These are phyloP conservation scores for Hemiscyllium ocellatum DNA, from an alignment of 2,113 vertebrate genomes.

Conservation along the genomic window DNA sequence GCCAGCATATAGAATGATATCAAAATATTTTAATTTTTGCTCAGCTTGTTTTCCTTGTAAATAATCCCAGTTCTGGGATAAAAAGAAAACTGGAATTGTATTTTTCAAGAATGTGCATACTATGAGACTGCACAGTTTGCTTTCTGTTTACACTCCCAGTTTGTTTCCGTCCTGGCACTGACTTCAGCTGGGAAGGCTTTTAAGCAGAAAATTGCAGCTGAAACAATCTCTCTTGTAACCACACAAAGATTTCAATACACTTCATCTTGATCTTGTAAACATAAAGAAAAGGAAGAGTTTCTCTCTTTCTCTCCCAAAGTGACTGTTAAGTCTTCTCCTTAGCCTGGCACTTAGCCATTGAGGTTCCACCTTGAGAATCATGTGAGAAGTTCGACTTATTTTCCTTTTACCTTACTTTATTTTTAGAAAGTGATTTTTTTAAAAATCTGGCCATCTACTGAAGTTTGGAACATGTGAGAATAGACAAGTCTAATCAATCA, in stretches of 20 bases:
- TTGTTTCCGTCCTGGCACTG: constrained; percentile 9
- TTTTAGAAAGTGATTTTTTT: neutral
- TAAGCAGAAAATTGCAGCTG: constrained; percentile 26
- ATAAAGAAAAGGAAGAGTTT: neutral
- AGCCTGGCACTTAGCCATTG: neutral
- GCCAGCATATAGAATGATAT: constrained; percentile 12
- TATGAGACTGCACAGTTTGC: neutral
- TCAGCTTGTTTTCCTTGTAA: constrained; percentile 27
- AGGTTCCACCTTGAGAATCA: neutral
- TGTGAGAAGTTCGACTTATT: neutral
- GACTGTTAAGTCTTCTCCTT: neutral
- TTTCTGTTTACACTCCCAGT: constrained; percentile 32
- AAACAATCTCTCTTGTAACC: constrained; percentile 25
- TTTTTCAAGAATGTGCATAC: neutral
- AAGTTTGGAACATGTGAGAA: neutral
- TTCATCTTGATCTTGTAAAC: constrained; percentile 1
- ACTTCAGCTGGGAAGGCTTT: neutral
- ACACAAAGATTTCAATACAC: constrained; percentile 22
- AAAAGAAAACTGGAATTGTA: constrained; percentile 9
- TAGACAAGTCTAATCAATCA: neutral
- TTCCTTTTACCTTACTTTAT: neutral
- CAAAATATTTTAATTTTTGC: neutral
- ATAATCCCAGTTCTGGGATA: neutral
- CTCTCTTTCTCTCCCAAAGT: neutral
- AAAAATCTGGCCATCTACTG: too few species aligned